phyloP scores from a whole-genome alignment of 30 jellyfish, hydroid and myxozoan species.

The Rhopilema esculentum region DNA sequence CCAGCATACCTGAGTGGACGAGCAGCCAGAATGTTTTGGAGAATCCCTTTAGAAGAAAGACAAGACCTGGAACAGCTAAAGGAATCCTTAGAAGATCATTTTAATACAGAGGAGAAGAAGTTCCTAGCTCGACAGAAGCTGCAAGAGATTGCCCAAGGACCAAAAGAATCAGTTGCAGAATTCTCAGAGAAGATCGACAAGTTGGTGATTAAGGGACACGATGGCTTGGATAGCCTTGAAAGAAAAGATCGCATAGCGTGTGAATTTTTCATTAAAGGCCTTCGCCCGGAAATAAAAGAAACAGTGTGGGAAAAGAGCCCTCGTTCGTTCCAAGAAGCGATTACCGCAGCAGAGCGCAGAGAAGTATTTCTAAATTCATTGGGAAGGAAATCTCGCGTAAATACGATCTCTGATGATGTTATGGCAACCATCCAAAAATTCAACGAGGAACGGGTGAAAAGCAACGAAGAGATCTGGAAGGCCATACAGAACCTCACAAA shows the following conservation, averaged over 20 bases:
- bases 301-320: conserved; percentile 70
- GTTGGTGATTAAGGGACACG: no score
- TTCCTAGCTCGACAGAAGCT: conserved; percentile 46
- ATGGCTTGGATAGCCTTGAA: no score
- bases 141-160: conserved; percentile 54
- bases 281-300: conserved; percentile 47
- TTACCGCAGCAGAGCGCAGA: conserved; percentile 47
- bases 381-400: conserved; percentile 44
- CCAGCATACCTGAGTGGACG: conserved; percentile 64
- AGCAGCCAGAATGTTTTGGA: conserved; percentile 70
- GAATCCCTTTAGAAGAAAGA: no score
- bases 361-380: conserved; percentile 33
- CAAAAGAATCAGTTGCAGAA: conserved; percentile 50
- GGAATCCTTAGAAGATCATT: conserved; percentile 38
- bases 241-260: no score
- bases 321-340: conserved; percentile 50
- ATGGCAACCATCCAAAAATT: conserved; percentile 39
- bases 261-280: conserved; percentile 54
- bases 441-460: no score
- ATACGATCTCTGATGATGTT: conserved; percentile 37
- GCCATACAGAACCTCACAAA: conserved; percentile 50
- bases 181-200: conserved; percentile 56
- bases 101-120: conserved; percentile 47
- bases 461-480: no score
- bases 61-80: no score